Conservation (phyloP, 2,888 invertebrate genomes). For the Drosophila leonis region DNA sequence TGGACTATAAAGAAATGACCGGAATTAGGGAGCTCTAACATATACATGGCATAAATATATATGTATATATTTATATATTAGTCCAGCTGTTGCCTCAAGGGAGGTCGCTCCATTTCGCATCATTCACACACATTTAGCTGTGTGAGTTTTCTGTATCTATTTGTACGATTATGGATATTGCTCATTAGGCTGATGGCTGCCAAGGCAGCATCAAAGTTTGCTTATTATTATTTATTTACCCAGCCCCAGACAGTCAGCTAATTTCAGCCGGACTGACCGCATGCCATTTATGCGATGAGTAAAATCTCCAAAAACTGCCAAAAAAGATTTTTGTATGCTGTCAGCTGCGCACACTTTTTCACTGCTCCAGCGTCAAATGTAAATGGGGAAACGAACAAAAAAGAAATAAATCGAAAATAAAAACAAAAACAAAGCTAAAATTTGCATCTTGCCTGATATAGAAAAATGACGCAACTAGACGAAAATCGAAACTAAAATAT, state of each 20-base stretch:
- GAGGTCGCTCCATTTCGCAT: slow-evolving; percentile 28
- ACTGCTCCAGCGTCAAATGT: slow-evolving; percentile 40
- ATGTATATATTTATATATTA: not conserved
- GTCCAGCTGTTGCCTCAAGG: slow-evolving; percentile 44
- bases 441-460: slow-evolving; percentile 52
- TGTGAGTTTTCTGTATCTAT: slow-evolving; percentile 19
- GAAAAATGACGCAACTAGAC: slow-evolving; percentile 54
- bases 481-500: slow-evolving; percentile 33
- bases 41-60: not conserved
- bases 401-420: slow-evolving; percentile 10
- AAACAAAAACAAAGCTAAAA: slow-evolving; percentile 38
- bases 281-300: slow-evolving; percentile 42
- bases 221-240: slow-evolving; percentile 48
- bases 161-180: slow-evolving; percentile 40
- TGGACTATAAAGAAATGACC: slow-evolving; percentile 40
- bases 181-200: slow-evolving; percentile 47
- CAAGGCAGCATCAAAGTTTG: slow-evolving; percentile 33
- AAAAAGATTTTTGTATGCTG: slow-evolving; percentile 17
- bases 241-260: slow-evolving; percentile 31
- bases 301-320: slow-evolving; percentile 31
- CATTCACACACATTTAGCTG: slow-evolving; percentile 22
- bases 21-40: not conserved
- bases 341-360: slow-evolving; percentile 26
- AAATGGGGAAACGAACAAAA: slow-evolving; percentile 30
- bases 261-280: slow-evolving; percentile 40